Conservation (phyloP, 2,113 vertebrate species). For the Colistium nudipinnis region DNA sequence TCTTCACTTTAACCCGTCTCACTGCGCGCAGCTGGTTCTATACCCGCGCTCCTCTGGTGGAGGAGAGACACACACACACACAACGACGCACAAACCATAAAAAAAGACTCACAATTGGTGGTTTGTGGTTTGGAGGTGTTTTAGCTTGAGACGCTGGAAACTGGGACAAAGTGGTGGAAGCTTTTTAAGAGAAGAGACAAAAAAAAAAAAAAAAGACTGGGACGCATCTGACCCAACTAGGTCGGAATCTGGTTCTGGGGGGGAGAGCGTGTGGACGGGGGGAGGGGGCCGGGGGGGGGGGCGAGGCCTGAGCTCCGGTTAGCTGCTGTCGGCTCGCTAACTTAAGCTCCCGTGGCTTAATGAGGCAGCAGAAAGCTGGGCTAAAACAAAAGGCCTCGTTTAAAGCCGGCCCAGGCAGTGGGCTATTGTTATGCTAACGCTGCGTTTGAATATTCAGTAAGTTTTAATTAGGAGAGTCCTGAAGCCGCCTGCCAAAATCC, state of each 20-base stretch:
- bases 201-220: constrained; percentile 25
- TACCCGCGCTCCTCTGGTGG: constrained; percentile 22
- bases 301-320: constrained; percentile 61
- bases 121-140: neutral
- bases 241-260: constrained; percentile 35
- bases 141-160: constrained; percentile 36
- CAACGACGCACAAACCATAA: neutral
- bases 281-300: constrained; percentile 9
- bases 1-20: constrained; percentile 47
- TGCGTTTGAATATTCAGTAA: constrained; percentile 78
- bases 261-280: constrained; percentile 10
- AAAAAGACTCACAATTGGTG: neutral
- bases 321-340: constrained; percentile 74
- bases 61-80: constrained; percentile 35
- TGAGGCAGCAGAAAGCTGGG: constrained; percentile 73
- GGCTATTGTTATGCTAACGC: constrained; percentile 78
- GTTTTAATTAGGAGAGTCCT: constrained; percentile 77
- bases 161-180: constrained; percentile 36
- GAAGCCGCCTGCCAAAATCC: constrained; percentile 68
- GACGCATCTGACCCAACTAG: constrained; percentile 38
- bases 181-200: constrained; percentile 29
- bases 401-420: constrained; percentile 67
- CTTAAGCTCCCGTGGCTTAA: constrained; percentile 75
- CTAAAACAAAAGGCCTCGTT: constrained; percentile 80
- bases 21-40: constrained; percentile 54